Evolutionary conservation across 2,888 invertebrate genomes (phyloP).

Genomic region (Apodemia zela): DNA sequence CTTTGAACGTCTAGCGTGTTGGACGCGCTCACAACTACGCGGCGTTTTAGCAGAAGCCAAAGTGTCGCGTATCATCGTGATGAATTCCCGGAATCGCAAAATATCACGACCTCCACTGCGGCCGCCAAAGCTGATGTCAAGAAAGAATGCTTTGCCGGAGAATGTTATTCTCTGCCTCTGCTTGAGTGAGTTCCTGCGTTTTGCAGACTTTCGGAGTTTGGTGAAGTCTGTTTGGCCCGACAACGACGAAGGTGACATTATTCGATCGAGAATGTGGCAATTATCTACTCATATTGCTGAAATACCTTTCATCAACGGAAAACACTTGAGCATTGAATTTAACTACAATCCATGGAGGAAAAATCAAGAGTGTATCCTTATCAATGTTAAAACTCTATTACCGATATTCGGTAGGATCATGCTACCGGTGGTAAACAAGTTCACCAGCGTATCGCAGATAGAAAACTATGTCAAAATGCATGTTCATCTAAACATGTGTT

Average conservation of each 20-base stretch:
- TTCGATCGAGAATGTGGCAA: slow-evolving; percentile 9
- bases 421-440: slow-evolving; percentile 1
- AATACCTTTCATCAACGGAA: slow-evolving; percentile 12
- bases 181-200: slow-evolving; percentile 11
- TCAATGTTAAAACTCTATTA: slow-evolving; percentile 6
- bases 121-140: slow-evolving; percentile 1
- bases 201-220: slow-evolving; percentile 12
- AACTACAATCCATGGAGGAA: slow-evolving; percentile 10
- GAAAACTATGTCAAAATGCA: slow-evolving; percentile 9
- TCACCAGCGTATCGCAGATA: slow-evolving; percentile 11
- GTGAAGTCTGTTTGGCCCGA: slow-evolving; percentile 7
- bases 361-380: slow-evolving; percentile 9
- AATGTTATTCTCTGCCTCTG: slow-evolving; percentile 8
- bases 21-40: not conserved
- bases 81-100: slow-evolving; percentile 11
- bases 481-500: slow-evolving; percentile 11
- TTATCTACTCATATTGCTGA: slow-evolving; percentile 13
- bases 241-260: slow-evolving; percentile 10
- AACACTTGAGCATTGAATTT: slow-evolving; percentile 7
- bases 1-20: slow-evolving; percentile 9
- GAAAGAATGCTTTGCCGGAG: not conserved
- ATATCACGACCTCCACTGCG: slow-evolving; percentile 5
- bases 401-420: slow-evolving; percentile 12
- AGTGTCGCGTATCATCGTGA: slow-evolving; percentile 6
- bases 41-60: slow-evolving; percentile 2